Evolutionary conservation across 2,888 invertebrate species (phyloP).

Genomic region (Buathra laborator): DNA sequence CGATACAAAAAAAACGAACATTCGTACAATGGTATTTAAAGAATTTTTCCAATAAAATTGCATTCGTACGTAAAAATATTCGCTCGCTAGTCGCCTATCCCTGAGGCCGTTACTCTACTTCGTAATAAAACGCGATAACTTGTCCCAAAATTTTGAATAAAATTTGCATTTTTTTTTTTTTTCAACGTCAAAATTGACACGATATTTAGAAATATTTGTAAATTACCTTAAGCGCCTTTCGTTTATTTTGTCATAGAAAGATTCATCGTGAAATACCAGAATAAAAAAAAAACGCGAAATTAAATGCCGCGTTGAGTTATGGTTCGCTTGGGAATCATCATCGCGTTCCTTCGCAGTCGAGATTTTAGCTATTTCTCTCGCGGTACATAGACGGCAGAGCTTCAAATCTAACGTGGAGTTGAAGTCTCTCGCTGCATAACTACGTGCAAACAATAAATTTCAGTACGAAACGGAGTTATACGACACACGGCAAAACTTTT

Average conservation of each 20-base stretch:
- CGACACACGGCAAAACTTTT: slow-evolving; percentile 47
- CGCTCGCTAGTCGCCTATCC: too few species aligned
- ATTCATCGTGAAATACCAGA: background rate
- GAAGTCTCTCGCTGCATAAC: background rate
- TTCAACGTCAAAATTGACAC: too few species aligned
- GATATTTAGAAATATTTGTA: too few species aligned
- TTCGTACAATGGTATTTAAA: too few species aligned
- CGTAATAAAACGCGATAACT: too few species aligned
- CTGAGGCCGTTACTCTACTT: too few species aligned
- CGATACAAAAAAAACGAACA: too few species aligned
- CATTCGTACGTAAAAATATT: too few species aligned
- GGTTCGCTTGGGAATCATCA: slow-evolving; percentile 35
- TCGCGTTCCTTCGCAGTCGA: slow-evolving; percentile 38
- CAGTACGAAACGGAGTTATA: slow-evolving; percentile 2
- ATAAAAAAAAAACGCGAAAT: slow-evolving; percentile 5
- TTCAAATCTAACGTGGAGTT: background rate
- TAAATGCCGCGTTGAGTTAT: slow-evolving; percentile 7
- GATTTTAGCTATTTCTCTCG: slow-evolving; percentile 49
- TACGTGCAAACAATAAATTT: slow-evolving; percentile 4
- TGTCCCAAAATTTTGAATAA: too few species aligned
- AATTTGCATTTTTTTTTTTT: too few species aligned
- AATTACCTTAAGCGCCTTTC: too few species aligned
- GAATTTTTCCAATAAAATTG: too few species aligned
- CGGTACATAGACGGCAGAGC: background rate
- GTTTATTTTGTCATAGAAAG: background rate